Evolutionary conservation across 2,797 vertebrate species (phyloP), one percentile per base, ranked within the genome.

Genomic region (Spinus pinus): DNA sequence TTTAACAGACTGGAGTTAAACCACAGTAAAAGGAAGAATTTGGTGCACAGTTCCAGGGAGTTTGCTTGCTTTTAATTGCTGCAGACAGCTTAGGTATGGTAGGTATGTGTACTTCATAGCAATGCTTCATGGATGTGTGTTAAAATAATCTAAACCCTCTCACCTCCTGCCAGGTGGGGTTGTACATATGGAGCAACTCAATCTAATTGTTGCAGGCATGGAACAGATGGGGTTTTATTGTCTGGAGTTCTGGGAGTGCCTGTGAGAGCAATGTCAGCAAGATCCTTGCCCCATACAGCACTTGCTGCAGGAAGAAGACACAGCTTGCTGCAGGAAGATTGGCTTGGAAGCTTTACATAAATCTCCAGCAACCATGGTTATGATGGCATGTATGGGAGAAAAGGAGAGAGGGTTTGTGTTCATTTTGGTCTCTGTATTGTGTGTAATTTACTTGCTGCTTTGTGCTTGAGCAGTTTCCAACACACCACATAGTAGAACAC

Each of bases 211-310:
- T 92, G 67, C 54, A 81, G 92, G 88, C 81, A 49, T 62, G 42
- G 72, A 95, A 78, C 88, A 95, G 88, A 92, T 95, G 94, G 94
- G 53, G 21, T 64, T 97, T 95, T 92, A 95, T 88, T 92, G 78
- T 94, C 82, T 73, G 30, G 39, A 89, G 60, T 85, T 61, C 49
- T 77, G 71, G 41, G 53, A 71, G 46, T 7, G 64, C 6, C 1
- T 81, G 12, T 90, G 78, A 83, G 72, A 92, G 86, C 60, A 47
- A 25, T 67, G 83, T 90, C 86, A 88, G 86, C 93, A 74, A 80
- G 75, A 89, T 95, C 58, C 41, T 81, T 95, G 84, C 81, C 71
- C 95, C 81, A 51, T 7, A 73, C 67, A 88, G 81, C 79, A 89
- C 57, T 91, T 93, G 77, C 79, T 73, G 81, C 31, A 14, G 53